Conservation (phyloP, 2,113 vertebrate species). For the Promerops cafer region DNA sequence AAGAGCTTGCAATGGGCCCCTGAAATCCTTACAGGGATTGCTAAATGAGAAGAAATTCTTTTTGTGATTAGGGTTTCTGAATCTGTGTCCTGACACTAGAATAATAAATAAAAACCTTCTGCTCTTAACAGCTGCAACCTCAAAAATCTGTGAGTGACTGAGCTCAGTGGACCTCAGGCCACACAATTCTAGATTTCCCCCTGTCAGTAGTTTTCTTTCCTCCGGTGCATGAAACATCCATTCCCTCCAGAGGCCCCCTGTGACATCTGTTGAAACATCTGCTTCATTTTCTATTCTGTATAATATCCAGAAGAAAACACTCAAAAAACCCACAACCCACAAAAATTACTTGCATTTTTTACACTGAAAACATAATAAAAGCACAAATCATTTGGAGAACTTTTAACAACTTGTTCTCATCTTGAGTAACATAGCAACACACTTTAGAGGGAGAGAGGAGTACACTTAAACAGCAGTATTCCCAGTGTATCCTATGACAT, state of each 20-base stretch:
- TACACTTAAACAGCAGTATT: neutral
- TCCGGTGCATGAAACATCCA: neutral
- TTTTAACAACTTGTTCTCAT: slow-evolving; percentile 26
- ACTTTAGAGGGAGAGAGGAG: neutral
- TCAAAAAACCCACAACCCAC: neutral
- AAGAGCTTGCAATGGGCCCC: neutral
- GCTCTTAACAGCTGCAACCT: neutral
- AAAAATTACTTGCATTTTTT: neutral
- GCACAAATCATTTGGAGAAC: neutral
- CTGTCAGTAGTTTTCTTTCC: neutral
- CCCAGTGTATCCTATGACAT: neutral
- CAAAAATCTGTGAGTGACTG: neutral
- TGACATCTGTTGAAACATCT: slow-evolving; percentile 69
- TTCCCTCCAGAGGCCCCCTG: slow-evolving; percentile 24
- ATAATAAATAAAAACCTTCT: neutral
- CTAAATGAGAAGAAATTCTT: neutral
- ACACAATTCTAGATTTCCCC: neutral
- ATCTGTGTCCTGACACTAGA: neutral
- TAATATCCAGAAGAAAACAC: slow-evolving; percentile 7
- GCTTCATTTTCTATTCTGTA: slow-evolving; percentile 28
- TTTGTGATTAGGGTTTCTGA: neutral
- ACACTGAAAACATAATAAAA: neutral
- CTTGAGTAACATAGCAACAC: neutral
- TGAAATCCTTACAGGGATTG: neutral
- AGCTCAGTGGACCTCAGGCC: neutral